Evolutionary conservation across 2,113 vertebrate species (phyloP).

Genomic region (Clarias macrocephalus): DNA sequence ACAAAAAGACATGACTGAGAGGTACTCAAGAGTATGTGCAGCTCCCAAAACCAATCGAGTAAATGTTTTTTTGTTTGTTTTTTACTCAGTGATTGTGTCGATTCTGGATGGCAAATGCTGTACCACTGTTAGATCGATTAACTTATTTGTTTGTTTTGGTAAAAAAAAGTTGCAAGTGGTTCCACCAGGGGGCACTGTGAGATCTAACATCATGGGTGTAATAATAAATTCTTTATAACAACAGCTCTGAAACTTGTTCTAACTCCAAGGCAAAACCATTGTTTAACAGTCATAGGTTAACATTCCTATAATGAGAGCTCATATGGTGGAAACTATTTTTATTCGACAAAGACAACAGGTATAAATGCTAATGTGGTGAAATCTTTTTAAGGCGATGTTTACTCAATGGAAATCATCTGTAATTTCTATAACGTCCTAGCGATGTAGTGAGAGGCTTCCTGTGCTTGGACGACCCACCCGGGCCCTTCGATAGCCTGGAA

Average conservation of each 20-base stretch:
- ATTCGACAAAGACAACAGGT: background rate
- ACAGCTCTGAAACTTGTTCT: too few species aligned
- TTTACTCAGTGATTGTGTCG: background rate
- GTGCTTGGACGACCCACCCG: constrained; percentile 83
- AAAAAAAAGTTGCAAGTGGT: background rate
- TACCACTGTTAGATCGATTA: background rate
- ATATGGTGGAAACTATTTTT: background rate
- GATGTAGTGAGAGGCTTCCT: constrained; percentile 83
- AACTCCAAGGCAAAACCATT: too few species aligned
- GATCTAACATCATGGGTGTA: background rate
- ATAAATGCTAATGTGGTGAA: background rate
- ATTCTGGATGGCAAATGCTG: background rate
- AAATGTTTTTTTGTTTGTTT: too few species aligned
- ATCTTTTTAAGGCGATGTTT: background rate
- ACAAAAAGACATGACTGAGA: constrained; percentile 91
- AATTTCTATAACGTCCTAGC: constrained; percentile 59
- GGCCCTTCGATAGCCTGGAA: constrained; percentile 86
- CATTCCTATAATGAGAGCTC: background rate
- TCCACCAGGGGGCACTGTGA: background rate
- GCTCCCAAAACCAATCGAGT: background rate
- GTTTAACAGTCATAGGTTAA: background rate
- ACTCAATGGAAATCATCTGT: background rate
- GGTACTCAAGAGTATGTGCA: constrained; percentile 60
- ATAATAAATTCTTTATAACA: too few species aligned
- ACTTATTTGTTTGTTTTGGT: background rate